Percentiles rank a stretch among this genome's conserved stretches.
Evolutionary conservation across 2,797 vertebrate genomes (phyloP).

Genomic region (Salarias fasciatus): DNA sequence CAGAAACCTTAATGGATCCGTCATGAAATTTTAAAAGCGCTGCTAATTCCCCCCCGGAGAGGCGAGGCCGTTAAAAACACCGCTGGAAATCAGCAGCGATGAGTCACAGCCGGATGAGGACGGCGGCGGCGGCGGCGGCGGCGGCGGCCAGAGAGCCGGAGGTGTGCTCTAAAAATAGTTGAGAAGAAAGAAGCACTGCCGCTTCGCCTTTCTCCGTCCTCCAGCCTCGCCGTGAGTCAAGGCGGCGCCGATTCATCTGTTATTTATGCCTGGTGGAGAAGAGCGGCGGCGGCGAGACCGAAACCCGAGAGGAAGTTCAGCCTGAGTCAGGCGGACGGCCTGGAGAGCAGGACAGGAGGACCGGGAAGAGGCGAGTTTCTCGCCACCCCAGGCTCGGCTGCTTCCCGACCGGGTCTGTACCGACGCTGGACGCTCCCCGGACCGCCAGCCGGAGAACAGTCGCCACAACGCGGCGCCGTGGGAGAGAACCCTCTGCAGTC

Average conservation of each 20-base stretch:
- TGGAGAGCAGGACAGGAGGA: too few species aligned
- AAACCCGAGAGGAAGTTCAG: too few species aligned
- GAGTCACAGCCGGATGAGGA: slow-evolving; percentile 57
- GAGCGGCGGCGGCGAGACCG: too few species aligned
- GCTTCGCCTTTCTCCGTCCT: slow-evolving; percentile 11
- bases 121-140: slow-evolving; percentile 19
- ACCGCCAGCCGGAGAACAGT: too few species aligned
- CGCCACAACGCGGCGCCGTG: too few species aligned
- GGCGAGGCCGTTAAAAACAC: slow-evolving; percentile 35
- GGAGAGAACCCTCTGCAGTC: too few species aligned
- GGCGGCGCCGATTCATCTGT: not conserved
- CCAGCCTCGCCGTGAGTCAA: not conserved
- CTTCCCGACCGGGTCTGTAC: too few species aligned
- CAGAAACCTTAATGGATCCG: slow-evolving; percentile 37
- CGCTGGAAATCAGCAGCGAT: slow-evolving; percentile 37
- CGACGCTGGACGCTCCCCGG: too few species aligned
- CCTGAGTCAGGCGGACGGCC: too few species aligned
- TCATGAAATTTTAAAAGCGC: slow-evolving; percentile 54
- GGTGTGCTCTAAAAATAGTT: slow-evolving; percentile 62
- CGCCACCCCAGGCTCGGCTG: too few species aligned
- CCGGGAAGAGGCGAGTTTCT: too few species aligned
- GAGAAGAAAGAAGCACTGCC: slow-evolving; percentile 25
- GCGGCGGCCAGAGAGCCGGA: slow-evolving; percentile 24
- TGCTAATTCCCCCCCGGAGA: slow-evolving; percentile 50
- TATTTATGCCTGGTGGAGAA: too few species aligned